phyloP scores from a whole-genome alignment of 2,888 invertebrate species.

The Ypsolopha sequella region DNA sequence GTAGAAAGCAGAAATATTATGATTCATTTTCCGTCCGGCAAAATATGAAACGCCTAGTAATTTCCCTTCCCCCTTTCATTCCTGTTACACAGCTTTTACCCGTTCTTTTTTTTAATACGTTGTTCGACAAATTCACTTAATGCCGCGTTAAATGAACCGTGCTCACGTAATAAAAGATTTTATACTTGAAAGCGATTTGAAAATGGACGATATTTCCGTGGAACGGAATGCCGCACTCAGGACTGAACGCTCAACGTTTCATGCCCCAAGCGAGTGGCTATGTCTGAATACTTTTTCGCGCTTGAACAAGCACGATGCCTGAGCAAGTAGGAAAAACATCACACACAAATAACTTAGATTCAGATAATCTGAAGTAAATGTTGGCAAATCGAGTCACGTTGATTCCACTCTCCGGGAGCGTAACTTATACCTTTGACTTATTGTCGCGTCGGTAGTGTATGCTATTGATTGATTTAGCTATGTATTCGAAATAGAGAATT shows the following conservation, averaged over 20 bases:
- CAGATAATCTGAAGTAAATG: background rate
- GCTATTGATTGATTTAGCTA: background rate
- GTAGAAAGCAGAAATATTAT: too few species aligned
- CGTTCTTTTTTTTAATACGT: constrained; percentile 50
- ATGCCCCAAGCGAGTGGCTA: constrained; percentile 24
- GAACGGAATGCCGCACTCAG: constrained; percentile 34
- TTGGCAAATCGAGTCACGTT: background rate
- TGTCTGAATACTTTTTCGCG: constrained; percentile 37
- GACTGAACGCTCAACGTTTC: constrained; percentile 13
- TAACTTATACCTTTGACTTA: background rate
- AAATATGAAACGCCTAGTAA: too few species aligned
- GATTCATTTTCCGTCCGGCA: too few species aligned
- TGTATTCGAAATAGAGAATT: too few species aligned
- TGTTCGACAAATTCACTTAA: constrained; percentile 69
- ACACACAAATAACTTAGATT: constrained; percentile 28
- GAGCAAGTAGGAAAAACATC: constrained; percentile 29
- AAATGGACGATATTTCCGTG: constrained; percentile 55
- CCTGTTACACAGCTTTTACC: constrained; percentile 43
- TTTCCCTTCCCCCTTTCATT: too few species aligned
- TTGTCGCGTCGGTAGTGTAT: background rate
- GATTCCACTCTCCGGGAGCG: background rate
- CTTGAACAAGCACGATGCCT: constrained; percentile 28
- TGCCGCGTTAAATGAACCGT: constrained; percentile 67
- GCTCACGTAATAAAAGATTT: constrained; percentile 66
- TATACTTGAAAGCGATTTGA: constrained; percentile 61